phyloP scores from a whole-genome alignment of 2,797 vertebrate genomes.

The Enteromius mattozi region DNA sequence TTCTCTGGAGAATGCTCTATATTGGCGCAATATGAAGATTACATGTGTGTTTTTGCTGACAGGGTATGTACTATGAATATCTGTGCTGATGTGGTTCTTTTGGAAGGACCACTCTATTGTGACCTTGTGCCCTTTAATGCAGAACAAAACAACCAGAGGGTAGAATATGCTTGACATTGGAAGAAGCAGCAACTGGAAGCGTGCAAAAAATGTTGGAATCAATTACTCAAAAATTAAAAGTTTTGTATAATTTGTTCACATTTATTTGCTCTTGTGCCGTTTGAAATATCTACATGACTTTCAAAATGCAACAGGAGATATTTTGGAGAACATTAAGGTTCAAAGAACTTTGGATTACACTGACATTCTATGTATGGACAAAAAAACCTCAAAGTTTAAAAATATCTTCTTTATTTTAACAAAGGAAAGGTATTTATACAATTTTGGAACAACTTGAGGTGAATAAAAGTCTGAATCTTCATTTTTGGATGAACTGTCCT shows the following conservation, averaged over 20 bases:
- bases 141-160: neutral
- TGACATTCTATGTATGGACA: neutral
- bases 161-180: neutral
- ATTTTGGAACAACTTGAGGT: neutral
- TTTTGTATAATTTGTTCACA: neutral
- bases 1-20: constrained; percentile 4
- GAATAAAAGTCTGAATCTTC: neutral
- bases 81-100: constrained; percentile 36
- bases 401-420: neutral
- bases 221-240: too few relatives aligned
- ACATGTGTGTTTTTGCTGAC: constrained; percentile 56
- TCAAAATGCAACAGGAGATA: neutral
- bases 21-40: constrained; percentile 52
- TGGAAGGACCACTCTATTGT: constrained; percentile 13
- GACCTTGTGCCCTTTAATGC: constrained; percentile 7
- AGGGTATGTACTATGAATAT: constrained; percentile 66
- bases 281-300: neutral
- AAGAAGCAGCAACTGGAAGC: neutral
- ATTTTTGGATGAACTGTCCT: neutral
- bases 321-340: neutral
- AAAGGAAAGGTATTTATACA: neutral
- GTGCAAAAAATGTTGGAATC: neutral
- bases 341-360: neutral
- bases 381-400: too few relatives aligned
- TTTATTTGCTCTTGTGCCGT: neutral